These are phyloP conservation scores for Phortica okadai DNA, from an alignment of 2,888 invertebrate species.

Conservation along the genomic window DNA sequence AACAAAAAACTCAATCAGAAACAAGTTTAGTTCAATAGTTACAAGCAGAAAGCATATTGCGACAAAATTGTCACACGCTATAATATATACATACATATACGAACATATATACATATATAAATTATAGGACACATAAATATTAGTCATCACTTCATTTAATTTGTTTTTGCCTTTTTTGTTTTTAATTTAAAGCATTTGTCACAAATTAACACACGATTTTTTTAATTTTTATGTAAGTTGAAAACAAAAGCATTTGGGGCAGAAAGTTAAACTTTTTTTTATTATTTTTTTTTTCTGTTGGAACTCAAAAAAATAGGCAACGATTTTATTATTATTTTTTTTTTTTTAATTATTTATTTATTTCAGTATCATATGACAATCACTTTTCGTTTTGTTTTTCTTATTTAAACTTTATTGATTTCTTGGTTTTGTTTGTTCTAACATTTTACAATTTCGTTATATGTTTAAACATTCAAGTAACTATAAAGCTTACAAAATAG, in stretches of 20 bases:
- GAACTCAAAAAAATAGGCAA: not conserved
- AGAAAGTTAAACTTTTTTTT: too few species aligned
- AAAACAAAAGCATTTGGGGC: not conserved
- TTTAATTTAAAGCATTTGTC: not conserved
- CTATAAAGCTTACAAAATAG: not conserved
- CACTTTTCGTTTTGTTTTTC: not conserved
- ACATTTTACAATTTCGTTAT: not conserved
- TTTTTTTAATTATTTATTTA: not conserved
- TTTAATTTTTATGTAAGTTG: conserved; percentile 1
- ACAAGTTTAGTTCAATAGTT: not conserved
- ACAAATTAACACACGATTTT: conserved; percentile 5
- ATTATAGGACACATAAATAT: conserved; percentile 8
- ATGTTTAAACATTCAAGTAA: not conserved
- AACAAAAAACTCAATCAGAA: too few species aligned
- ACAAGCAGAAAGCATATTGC: not conserved
- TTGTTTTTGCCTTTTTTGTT: not conserved
- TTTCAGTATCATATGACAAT: not conserved
- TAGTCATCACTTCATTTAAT: not conserved
- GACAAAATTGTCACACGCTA: conserved; percentile 10
- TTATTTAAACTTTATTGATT: not conserved
- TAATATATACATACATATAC: not conserved
- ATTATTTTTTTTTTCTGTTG: not conserved
- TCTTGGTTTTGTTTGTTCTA: not conserved
- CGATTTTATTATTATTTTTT: not conserved
- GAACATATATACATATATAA: not conserved